Conservation (phyloP, 2,797 vertebrate species). For the Galaxias olidus region DNA sequence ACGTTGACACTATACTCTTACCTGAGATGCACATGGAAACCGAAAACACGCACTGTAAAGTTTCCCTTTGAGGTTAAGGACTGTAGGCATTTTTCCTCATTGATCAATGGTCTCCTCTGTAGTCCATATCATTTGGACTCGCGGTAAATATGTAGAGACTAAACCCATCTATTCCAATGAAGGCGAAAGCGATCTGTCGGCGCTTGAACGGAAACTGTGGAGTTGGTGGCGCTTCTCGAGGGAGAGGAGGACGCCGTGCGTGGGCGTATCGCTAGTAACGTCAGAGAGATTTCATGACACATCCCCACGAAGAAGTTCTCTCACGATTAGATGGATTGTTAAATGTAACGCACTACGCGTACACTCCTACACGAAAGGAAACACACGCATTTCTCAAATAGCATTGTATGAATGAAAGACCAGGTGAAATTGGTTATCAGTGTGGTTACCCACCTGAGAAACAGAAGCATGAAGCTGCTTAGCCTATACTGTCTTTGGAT, state of each 20-base stretch:
- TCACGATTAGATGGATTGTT: conserved; percentile 55
- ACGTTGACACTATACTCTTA: conserved; percentile 43
- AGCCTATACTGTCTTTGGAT: conserved; percentile 7
- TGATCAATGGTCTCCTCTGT: conserved; percentile 59
- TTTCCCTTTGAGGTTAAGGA: conserved; percentile 68
- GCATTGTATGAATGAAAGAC: too few species aligned
- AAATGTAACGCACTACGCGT: not conserved
- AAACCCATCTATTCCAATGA: conserved; percentile 17
- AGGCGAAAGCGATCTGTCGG: conserved; percentile 29
- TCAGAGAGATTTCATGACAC: conserved; percentile 61
- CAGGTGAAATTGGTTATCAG: too few species aligned
- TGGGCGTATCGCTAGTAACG: conserved; percentile 54
- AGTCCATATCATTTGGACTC: conserved; percentile 62
- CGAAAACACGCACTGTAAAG: conserved; percentile 68
- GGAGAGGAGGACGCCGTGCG: conserved; percentile 32
- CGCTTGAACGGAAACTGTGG: conserved; percentile 26
- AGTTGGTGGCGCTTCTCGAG: conserved; percentile 42
- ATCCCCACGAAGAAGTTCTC: conserved; percentile 49
- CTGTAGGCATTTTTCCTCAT: conserved; percentile 74
- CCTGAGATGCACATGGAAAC: conserved; percentile 72
- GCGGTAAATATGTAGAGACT: conserved; percentile 23
- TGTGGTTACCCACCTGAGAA: too few species aligned
- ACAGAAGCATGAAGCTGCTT: too few species aligned
- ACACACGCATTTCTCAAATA: too few species aligned
- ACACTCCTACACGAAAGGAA: too few species aligned